Evolutionary conservation across 2,888 invertebrate species (phyloP).

Genomic region (Encarsia formosa): DNA sequence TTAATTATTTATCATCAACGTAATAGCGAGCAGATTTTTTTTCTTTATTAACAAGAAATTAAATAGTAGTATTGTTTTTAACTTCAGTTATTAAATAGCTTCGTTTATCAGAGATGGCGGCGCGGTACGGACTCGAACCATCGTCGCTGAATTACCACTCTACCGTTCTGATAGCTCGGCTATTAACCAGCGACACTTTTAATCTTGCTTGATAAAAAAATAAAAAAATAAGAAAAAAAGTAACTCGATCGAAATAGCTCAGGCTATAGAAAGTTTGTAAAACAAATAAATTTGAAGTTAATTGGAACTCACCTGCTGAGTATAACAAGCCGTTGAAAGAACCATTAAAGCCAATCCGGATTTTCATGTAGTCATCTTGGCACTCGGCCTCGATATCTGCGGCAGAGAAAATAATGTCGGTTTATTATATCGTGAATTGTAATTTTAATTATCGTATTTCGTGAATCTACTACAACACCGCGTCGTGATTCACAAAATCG

Average conservation of each 20-base stretch:
- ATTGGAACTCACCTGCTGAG: slow-evolving; percentile 67
- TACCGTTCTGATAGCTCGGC: too few species aligned
- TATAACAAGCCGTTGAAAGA: slow-evolving; percentile 85
- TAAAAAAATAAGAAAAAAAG: background rate
- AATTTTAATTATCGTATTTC: slow-evolving; percentile 25
- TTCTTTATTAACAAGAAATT: too few species aligned
- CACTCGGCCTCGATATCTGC: slow-evolving; percentile 93
- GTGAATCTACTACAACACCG: slow-evolving; percentile 14
- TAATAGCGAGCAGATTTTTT: too few species aligned
- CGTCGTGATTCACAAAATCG: slow-evolving; percentile 1
- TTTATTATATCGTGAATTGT: slow-evolving; percentile 25
- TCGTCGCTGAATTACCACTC: too few species aligned
- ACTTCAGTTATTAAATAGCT: too few species aligned
- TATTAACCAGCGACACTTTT: too few species aligned
- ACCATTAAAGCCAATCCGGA: slow-evolving; percentile 86
- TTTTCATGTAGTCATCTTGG: slow-evolving; percentile 94
- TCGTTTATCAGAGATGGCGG: too few species aligned
- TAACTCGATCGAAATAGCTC: background rate
- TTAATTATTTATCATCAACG: too few species aligned
- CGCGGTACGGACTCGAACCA: too few species aligned
- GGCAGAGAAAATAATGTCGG: too few species aligned
- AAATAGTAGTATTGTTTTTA: too few species aligned
- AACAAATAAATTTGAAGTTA: slow-evolving; percentile 6
- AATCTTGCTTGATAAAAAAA: background rate
- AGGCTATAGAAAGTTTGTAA: background rate